Base-by-base conservation (phyloP, 2,888 invertebrate species). In the Mesoligia furuncula region DNA sequence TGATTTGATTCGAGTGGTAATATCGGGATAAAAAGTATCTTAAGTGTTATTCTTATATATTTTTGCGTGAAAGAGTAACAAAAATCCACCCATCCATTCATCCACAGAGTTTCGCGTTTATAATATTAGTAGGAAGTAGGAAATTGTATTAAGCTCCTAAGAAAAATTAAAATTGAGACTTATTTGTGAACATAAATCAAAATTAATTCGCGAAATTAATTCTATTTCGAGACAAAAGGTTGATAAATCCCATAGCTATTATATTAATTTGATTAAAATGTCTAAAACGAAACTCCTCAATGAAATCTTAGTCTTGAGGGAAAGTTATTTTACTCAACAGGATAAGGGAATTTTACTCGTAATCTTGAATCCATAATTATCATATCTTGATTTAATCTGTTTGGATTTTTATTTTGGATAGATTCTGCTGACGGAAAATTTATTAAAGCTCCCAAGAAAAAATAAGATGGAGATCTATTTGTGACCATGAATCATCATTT, bases 131-230 rank as follows among this genome's bases (percentile, higher is more conserved):
- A 39, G 39, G 39, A 39, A 39, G 39, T 7, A 39, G 39, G 39
- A 36, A 36, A 39, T 7, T 39, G 5, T 39, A 39, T 39, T 39
- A 39, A 39, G 39, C 39, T 39, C 39, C 7, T 6, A 39, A 39
- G 36, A 39, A 39, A 39, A 39, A 39, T 7, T 39, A 39, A 39
- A 39, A 39, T 39, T 6, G 39, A 39, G 39, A 39, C 7, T 39
- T 39, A 39, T 4, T n/a, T n/a, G 39, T 39, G 39, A 39, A 39
- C 4, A 39, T 39, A 39, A 39, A 6, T 39, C n/a, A n/a, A n/a
- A n/a, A n/a, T n/a, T n/a, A n/a, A n/a, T n/a, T n/a, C n/a, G n/a
- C 31, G 11, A 77, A 73, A 72, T 65, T 36, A 57, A 64, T 77
- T 42, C 1, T 39, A 24, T 81, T 75, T 67, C 54, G 8, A 62